phyloP scores from a whole-genome alignment of 2,888 invertebrate genomes.

The Chironomus tentans region DNA sequence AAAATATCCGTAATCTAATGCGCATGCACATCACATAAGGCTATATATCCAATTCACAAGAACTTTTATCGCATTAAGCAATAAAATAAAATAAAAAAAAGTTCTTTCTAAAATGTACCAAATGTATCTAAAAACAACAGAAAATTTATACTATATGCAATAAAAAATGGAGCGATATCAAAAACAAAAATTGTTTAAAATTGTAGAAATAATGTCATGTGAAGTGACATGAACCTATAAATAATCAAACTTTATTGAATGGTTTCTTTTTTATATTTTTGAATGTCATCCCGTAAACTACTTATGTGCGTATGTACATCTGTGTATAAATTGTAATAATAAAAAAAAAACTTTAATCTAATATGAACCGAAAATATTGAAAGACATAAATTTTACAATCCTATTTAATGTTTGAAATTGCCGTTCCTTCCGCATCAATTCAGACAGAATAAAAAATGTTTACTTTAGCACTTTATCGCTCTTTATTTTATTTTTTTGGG shows the following conservation, averaged over 20 bases:
- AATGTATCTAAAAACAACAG: constrained; percentile 5
- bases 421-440: not conserved
- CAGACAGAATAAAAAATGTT: not conserved
- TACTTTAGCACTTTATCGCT: constrained; percentile 7
- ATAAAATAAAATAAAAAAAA: not conserved
- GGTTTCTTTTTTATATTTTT: not conserved
- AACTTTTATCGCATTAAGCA: not conserved
- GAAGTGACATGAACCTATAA: constrained; percentile 20
- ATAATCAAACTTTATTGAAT: constrained; percentile 23
- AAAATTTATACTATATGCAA: not conserved
- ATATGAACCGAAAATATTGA: no score
- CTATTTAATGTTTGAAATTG: constrained; percentile 2
- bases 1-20: not conserved
- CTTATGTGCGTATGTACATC: not conserved
- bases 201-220: not conserved
- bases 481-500: not conserved
- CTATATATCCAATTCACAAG: no score
- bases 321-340: not conserved
- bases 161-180: not conserved
- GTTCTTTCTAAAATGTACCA: not conserved
- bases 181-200: not conserved
- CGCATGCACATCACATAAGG: constrained; percentile 2
- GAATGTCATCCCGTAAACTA: not conserved
- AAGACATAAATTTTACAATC: constrained; percentile 9
- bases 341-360: not conserved